Conservation (phyloP, 2,113 vertebrate genomes). For the Gymnocephalus cernua region DNA sequence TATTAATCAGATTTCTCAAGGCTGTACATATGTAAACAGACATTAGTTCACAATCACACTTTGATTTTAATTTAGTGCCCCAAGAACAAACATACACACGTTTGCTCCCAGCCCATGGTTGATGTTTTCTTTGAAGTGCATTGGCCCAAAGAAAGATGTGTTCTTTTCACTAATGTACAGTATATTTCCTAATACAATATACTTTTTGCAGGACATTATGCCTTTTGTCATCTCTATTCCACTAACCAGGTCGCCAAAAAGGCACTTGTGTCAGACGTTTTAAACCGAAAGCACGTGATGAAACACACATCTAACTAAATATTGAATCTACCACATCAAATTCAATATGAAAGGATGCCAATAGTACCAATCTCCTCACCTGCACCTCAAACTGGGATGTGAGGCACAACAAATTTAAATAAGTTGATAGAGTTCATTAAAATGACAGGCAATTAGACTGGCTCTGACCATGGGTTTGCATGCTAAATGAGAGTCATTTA, state of each 20-base stretch:
- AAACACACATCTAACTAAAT: slow-evolving; percentile 19
- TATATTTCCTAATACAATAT: neutral
- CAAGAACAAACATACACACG: neutral
- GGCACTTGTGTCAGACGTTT: neutral
- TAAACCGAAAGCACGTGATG: neutral
- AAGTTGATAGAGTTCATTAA: slow-evolving; percentile 83
- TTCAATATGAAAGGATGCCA: neutral
- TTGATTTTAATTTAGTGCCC: neutral
- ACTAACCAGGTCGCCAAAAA: neutral
- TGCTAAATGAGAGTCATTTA: slow-evolving; percentile 81
- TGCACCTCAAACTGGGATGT: slow-evolving; percentile 60
- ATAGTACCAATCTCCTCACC: slow-evolving; percentile 48
- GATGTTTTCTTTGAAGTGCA: neutral
- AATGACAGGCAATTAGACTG: slow-evolving; percentile 84
- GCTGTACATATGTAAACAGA: neutral
- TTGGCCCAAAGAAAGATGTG: neutral
- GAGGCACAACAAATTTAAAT: slow-evolving; percentile 80
- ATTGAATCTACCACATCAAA: slow-evolving; percentile 22
- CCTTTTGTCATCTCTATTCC: neutral
- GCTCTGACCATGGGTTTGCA: slow-evolving; percentile 75
- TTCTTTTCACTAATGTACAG: neutral
- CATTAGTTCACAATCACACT: neutral
- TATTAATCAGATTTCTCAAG: neutral
- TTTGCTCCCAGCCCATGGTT: neutral
- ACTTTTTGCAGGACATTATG: neutral